These are phyloP conservation scores for Trichomycterus rosablanca DNA, from an alignment of 2,113 vertebrate genomes.

Conservation along the genomic window DNA sequence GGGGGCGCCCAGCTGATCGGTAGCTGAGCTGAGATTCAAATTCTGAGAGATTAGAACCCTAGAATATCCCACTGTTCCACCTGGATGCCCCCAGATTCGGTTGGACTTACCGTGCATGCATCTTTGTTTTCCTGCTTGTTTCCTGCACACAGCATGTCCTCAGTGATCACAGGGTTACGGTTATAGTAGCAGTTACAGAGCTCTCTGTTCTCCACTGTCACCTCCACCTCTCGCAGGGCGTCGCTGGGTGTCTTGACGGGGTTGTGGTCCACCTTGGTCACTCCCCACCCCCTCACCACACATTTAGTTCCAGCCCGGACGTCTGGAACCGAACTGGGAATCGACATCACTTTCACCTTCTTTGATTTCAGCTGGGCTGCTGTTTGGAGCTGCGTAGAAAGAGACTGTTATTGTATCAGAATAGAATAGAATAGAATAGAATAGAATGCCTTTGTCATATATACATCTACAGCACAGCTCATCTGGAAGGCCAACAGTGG, in stretches of 20 bases:
- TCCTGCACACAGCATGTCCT: constrained; percentile 50
- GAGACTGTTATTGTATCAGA: no score
- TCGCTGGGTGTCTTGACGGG: rapidly evolving
- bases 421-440: no score
- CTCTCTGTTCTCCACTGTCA: constrained; percentile 32
- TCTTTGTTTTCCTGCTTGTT: constrained; percentile 28
- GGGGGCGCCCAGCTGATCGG: no score
- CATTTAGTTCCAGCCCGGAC: constrained; percentile 35
- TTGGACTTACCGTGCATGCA: constrained; percentile 42
- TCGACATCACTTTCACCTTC: constrained; percentile 8
- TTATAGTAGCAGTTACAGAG: constrained; percentile 38
- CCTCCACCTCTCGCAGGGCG: constrained; percentile 39
- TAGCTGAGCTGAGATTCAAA: no score
- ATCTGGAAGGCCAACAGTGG: no score
- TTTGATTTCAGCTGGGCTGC: constrained; percentile 31
- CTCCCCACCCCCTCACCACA: constrained; percentile 45
- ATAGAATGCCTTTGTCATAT: no score
- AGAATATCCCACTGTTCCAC: no score
- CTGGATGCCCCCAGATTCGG: no score
- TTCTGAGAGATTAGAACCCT: no score
- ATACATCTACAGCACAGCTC: no score
- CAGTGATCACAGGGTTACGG: constrained; percentile 21
- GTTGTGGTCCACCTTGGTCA: neutral
- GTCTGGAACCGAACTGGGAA: constrained; percentile 28
- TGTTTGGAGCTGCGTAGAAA: constrained; percentile 29